Evolutionary conservation across 1,140 invertebrate species (phyloP), one percentile per base, ranked within the genome.

Genomic region (Ctenoplectra terminalis): DNA sequence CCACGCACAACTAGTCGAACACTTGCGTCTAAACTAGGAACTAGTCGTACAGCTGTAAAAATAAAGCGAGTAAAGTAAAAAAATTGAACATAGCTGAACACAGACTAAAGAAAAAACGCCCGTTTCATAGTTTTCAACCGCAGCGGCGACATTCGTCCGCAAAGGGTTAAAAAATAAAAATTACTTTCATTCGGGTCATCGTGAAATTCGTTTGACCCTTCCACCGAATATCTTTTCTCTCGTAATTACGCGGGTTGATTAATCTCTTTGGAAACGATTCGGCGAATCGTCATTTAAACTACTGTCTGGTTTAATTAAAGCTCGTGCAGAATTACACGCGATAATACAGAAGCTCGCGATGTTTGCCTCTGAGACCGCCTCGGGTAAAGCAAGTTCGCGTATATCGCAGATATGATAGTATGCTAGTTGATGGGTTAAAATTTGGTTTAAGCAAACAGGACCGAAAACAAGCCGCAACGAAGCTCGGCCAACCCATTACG

Each of bases 291-390:
- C 75, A 58, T 56, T 31, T 69, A 60, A 37, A n/a, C 40, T 54
- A 2, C 31, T 72, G 56, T 63, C 56, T 79, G 63, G 77, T 79
- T 79, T 79, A 72, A 79, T 79, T 79, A 72, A 79, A 72, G 67
- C 58, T 31, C 37, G n/a, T 6, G 46, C 56, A 63, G 69, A 79
- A 79, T 79, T 79, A 71, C 77, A 52, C 43, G 58, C 56, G 77
- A 72, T 79, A 79, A 72, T 72, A 72, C 46, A 52, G 56, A 43
- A 52, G 11, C 46, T 5, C 29, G 43, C 56, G n/a, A 63, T 63
- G 56, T 72, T 79, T 79, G 56, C 77, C 46, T 50, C 43, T n/a
- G 67, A 72, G 69, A 79, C 67, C 67, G 77, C 77, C 69, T 40
- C 67, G 20, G 77, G 77, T 79, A 60, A 79, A 72, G 43, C 69